Evolutionary conservation across 2,888 invertebrate genomes (phyloP), one percentile per base, ranked within the genome.

Genomic region (Sphecodes monilicornis): DNA sequence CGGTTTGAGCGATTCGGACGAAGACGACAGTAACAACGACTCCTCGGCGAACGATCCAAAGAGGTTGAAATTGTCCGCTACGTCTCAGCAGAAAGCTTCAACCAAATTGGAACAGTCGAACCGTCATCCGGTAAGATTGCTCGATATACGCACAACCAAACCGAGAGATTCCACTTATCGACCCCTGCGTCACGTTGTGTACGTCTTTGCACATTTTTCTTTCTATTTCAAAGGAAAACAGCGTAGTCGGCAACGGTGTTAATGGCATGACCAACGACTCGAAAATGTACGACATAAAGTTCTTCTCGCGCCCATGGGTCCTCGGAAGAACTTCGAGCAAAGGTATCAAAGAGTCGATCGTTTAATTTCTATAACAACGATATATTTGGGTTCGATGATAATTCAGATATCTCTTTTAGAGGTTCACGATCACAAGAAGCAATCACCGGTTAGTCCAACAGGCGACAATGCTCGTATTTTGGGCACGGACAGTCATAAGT

Each of bases 1-100:
- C 94, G 98, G 98, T 0, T 95, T 98, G 3, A 97, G 97, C 16
- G 99, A 99, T 88, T 98, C 98, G 0, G 98, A 98, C 86, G 99
- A 99, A 81, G 98, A 98, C 5, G 97, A 97, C 50, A 96, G 95
- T 50, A 80, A 95, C 43, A 80, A 95, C 94, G 43, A 80, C 93
- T 91, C 95, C 93, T 88, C 92, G 93, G 43, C 93, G 66, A 89
- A 89, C 88, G 89, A 93, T 60, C 80, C 87, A 22, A 88, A 90
- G 0, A 91, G 92, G 73, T 32, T 89, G 26, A 91, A 87, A 18
- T 70, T 82, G 6, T 39, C 78, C 10, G 11, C 50, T 1, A 29
- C 43, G 8, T 5, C 54, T 8, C 68, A 76, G n/a, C 85, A 83
- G 16, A 85, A 86, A 43, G 11, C 71, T 5, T 39, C 60, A 0